Evolutionary conservation across 1,140 invertebrate genomes (phyloP).

Genomic region (Zaprionus ghesquierei): DNA sequence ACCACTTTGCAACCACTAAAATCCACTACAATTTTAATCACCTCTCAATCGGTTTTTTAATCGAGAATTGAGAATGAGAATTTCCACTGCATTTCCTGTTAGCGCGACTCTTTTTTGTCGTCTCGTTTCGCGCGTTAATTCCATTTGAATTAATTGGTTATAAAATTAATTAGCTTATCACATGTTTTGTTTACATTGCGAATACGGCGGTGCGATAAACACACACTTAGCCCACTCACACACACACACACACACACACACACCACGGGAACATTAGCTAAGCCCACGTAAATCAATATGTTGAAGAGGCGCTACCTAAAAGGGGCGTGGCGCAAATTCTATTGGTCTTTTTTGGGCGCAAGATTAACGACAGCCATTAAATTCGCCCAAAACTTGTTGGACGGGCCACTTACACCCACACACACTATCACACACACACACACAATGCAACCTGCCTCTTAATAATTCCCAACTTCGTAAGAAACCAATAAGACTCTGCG

Average conservation of each 20-base stretch:
- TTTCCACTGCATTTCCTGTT: not conserved
- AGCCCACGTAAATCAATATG: conserved; percentile 60
- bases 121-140: conserved; percentile 2
- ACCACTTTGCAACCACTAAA: not conserved
- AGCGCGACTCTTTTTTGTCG: too few relatives aligned
- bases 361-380: conserved; percentile 60
- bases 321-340: conserved; percentile 53
- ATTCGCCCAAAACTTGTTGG: conserved; percentile 48
- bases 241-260: not conserved
- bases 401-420: conserved; percentile 25
- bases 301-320: conserved; percentile 10
- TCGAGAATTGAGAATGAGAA: not conserved
- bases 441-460: conserved; percentile 15
- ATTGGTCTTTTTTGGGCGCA: conserved; percentile 45
- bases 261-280: not conserved
- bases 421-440: conserved; percentile 23
- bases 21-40: not conserved
- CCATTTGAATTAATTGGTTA: conserved; percentile 35
- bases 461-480: conserved; percentile 1
- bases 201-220: conserved; percentile 13
- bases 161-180: conserved; percentile 43
- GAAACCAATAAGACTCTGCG: conserved; percentile 41
- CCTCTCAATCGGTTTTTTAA: not conserved
- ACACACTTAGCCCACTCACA: not conserved
- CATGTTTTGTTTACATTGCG: conserved; percentile 7